These are phyloP conservation scores for Plectropomus leopardus DNA, from an alignment of 2,113 vertebrate genomes.

Conservation along the genomic window DNA sequence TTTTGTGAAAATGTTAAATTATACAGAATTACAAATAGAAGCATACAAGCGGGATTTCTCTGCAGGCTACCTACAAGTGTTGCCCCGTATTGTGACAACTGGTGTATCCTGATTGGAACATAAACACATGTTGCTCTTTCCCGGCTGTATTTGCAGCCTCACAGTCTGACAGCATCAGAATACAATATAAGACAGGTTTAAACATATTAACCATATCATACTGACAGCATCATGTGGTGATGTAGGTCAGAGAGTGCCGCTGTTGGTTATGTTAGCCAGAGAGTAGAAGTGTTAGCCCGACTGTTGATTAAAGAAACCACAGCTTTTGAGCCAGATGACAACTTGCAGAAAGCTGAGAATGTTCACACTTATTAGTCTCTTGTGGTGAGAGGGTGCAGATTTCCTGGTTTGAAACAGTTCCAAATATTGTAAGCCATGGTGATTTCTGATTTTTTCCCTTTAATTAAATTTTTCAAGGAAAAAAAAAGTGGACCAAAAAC, in stretches of 20 bases:
- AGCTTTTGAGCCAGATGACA: conserved; percentile 13
- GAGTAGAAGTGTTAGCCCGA: conserved; percentile 21
- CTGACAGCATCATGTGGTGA: neutral
- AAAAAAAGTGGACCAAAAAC: neutral
- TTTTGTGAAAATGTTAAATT: neutral
- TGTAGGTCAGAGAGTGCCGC: conserved; percentile 13
- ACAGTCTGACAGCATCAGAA: neutral
- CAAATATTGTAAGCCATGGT: neutral
- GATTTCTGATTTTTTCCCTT: neutral
- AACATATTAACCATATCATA: conserved; percentile 22
- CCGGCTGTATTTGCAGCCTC: neutral
- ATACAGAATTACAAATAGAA: neutral
- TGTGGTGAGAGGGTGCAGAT: neutral
- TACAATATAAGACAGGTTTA: conserved; percentile 2
- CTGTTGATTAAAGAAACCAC: conserved; percentile 46
- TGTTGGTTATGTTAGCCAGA: conserved; percentile 21
- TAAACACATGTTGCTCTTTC: conserved; percentile 10
- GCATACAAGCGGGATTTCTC: neutral
- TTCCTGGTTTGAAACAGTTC: neutral
- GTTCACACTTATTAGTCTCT: conserved; percentile 21
- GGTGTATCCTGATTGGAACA: neutral
- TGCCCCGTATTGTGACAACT: conserved; percentile 1
- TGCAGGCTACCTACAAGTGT: neutral
- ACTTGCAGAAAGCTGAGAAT: conserved; percentile 17
- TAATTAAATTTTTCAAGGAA: neutral